Percentiles rank a stretch among this genome's conserved stretches.
Evolutionary conservation across 1,140 invertebrate genomes (phyloP).

Genomic region (Neodiprion pinetum): DNA sequence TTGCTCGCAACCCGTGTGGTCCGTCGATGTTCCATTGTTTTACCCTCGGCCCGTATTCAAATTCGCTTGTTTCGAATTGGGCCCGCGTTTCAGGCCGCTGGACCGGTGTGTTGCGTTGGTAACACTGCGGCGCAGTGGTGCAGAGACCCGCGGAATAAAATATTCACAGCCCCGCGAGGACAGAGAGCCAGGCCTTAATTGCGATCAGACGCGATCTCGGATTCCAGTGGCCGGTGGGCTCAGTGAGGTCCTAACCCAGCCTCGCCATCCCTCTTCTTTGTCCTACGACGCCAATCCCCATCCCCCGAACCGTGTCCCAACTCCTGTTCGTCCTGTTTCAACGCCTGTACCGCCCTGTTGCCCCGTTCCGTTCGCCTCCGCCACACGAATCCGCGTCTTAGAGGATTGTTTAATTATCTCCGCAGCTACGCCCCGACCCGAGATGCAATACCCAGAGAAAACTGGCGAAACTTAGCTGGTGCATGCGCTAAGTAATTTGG

Average conservation of each 20-base stretch:
- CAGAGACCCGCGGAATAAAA: constrained; percentile 42
- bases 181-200: constrained; percentile 53
- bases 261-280: neutral
- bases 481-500: too few species aligned
- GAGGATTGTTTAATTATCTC: constrained; percentile 62
- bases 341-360: constrained; percentile 62
- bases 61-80: constrained; percentile 50
- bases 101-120: constrained; percentile 16
- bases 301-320: constrained; percentile 46
- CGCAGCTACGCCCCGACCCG: constrained; percentile 12
- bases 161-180: constrained; percentile 46
- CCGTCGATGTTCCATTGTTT: constrained; percentile 62
- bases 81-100: constrained; percentile 17
- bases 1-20: constrained; percentile 64
- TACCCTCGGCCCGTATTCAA: constrained; percentile 48
- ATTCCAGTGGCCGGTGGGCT: constrained; percentile 50
- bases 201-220: constrained; percentile 58
- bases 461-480: too few species aligned
- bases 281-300: constrained; percentile 31
- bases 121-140: constrained; percentile 15
- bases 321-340: constrained; percentile 61
- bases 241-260: constrained; percentile 5
- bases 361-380: constrained; percentile 36
- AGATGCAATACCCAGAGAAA: too few species aligned
- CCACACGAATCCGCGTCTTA: constrained; percentile 36